Evolutionary conservation across 2,797 vertebrate genomes (phyloP).

Genomic region (Bradypodion ventrale): DNA sequence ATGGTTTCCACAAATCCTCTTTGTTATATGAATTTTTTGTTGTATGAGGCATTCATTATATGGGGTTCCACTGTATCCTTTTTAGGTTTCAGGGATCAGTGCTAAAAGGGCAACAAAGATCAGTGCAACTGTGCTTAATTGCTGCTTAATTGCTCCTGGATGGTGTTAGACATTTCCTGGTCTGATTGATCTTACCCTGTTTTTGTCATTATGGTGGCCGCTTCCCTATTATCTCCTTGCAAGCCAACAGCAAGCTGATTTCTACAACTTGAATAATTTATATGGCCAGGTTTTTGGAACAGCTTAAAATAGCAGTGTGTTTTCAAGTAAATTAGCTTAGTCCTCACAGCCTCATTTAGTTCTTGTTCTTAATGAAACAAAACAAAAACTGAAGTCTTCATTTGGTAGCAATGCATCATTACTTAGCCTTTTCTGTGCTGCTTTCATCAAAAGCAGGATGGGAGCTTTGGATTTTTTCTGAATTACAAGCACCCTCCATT

Average conservation of each 20-base stretch:
- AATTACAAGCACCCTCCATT: too few relatives aligned
- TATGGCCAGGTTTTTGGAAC: slow-evolving; percentile 51
- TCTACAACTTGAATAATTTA: slow-evolving; percentile 67
- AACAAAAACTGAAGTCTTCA: not conserved
- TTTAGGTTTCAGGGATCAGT: slow-evolving; percentile 64
- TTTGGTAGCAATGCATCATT: not conserved
- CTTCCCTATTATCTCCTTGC: slow-evolving; percentile 71
- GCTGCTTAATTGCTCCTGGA: slow-evolving; percentile 73
- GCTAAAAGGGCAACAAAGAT: slow-evolving; percentile 64
- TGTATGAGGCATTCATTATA: too few relatives aligned
- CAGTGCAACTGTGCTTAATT: slow-evolving; percentile 65
- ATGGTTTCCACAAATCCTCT: too few relatives aligned
- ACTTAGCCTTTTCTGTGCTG: not conserved
- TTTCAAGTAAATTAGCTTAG: slow-evolving; percentile 4
- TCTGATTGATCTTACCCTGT: slow-evolving; percentile 68
- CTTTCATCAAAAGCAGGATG: not conserved
- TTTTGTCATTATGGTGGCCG: slow-evolving; percentile 69
- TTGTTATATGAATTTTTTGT: too few relatives aligned
- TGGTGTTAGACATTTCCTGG: slow-evolving; percentile 65
- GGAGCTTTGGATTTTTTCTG: too few relatives aligned
- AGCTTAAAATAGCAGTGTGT: slow-evolving; percentile 53
- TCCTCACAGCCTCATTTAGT: slow-evolving; percentile 3
- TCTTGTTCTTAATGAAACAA: not conserved
- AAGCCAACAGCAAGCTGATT: slow-evolving; percentile 63
- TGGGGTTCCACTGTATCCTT: too few relatives aligned